A percentile compares a stretch with the other conserved stretches of the same genome.
These are phyloP conservation scores for Synergus itoensis DNA, from an alignment of 2,888 invertebrate genomes.

Conservation along the genomic window DNA sequence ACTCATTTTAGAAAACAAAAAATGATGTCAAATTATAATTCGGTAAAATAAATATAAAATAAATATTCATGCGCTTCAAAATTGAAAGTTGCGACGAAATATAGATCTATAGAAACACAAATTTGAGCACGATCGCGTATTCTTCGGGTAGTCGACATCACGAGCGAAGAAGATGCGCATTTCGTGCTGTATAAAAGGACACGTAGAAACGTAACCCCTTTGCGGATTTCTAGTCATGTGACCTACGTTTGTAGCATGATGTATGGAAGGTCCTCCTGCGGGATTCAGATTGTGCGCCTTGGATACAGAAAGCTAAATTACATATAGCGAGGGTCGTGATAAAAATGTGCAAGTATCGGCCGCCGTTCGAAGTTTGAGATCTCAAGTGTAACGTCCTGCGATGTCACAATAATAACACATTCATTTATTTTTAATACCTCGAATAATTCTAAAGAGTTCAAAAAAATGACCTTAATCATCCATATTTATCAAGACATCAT, in stretches of 20 bases:
- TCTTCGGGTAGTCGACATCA: constrained; percentile 54
- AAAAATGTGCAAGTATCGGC: constrained; percentile 27
- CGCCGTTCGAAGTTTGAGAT: constrained; percentile 9
- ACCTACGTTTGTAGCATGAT: constrained; percentile 48
- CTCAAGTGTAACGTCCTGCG: constrained; percentile 13
- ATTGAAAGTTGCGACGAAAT: not conserved
- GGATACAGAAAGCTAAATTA: constrained; percentile 42
- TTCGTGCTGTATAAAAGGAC: constrained; percentile 54
- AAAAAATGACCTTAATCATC: too few relatives aligned
- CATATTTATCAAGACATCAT: not conserved
- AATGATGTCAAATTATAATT: too few relatives aligned
- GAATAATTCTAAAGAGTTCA: too few relatives aligned
- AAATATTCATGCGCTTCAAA: not conserved
- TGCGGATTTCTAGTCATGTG: constrained; percentile 57
- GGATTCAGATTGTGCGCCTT: constrained; percentile 54
- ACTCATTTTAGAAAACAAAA: too few relatives aligned
- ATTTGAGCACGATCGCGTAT: constrained; percentile 58
- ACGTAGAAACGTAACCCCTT: constrained; percentile 56
- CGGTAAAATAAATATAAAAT: too few relatives aligned
- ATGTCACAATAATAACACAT: too few relatives aligned
- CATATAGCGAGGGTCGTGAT: constrained; percentile 29
- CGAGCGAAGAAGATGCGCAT: constrained; percentile 53
- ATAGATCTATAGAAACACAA: constrained; percentile 29
- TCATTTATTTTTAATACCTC: too few relatives aligned
- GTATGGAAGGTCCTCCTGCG: constrained; percentile 53